Evolutionary conservation across 2,888 invertebrate species (phyloP).

Genomic region (Ectropis crepuscularia): DNA sequence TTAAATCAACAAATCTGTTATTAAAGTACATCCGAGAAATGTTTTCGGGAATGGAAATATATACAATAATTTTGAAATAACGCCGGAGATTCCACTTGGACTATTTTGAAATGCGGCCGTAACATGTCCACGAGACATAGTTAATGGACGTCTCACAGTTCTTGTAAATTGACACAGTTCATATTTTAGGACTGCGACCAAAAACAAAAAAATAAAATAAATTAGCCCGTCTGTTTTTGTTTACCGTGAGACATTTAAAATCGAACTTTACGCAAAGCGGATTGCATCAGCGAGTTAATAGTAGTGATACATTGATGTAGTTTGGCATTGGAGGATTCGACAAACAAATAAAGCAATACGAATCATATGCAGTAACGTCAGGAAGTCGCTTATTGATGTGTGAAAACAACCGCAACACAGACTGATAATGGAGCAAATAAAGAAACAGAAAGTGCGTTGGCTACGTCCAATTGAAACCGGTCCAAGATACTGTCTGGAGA

Average conservation of each 20-base stretch:
- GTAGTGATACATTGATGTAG: slow-evolving; percentile 3
- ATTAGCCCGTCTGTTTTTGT: slow-evolving; percentile 31
- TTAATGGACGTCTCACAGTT: slow-evolving; percentile 60
- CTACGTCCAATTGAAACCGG: slow-evolving; percentile 70
- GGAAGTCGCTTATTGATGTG: slow-evolving; percentile 20
- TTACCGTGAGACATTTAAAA: slow-evolving; percentile 25
- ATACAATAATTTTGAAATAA: slow-evolving; percentile 26
- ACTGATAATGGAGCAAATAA: slow-evolving; percentile 27
- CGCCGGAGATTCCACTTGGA: slow-evolving; percentile 54
- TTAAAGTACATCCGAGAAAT: slow-evolving; percentile 31
- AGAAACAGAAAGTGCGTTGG: slow-evolving; percentile 70
- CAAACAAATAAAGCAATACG: slow-evolving; percentile 16
- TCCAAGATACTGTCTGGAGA: slow-evolving; percentile 82
- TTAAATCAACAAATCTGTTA: slow-evolving; percentile 1
- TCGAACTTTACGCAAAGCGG: slow-evolving; percentile 11
- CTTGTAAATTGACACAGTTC: slow-evolving; percentile 49
- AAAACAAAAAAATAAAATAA: slow-evolving; percentile 40
- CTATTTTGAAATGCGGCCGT: slow-evolving; percentile 67
- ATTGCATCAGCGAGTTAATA: slow-evolving; percentile 2
- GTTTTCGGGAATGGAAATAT: slow-evolving; percentile 9
- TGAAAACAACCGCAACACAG: slow-evolving; percentile 19
- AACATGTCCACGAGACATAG: slow-evolving; percentile 64
- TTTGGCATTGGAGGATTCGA: not conserved
- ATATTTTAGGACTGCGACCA: slow-evolving; percentile 38
- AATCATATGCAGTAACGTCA: slow-evolving; percentile 13